Percentiles rank a stretch among this genome's conserved stretches.
Conservation (phyloP, 2,797 vertebrate species). For the Chelmon rostratus region DNA sequence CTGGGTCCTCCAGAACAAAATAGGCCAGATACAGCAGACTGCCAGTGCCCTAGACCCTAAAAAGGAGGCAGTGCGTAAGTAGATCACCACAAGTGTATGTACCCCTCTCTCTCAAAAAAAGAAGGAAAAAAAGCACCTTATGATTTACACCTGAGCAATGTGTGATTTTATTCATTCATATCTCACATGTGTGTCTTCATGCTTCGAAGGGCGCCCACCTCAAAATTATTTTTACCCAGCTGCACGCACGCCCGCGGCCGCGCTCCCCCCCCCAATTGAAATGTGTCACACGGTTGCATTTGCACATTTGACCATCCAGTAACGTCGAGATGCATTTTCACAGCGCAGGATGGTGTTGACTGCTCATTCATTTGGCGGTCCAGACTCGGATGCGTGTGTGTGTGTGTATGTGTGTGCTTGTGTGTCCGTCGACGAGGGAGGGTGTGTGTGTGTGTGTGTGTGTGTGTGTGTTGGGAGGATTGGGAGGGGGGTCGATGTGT, state of each 20-base stretch:
- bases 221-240: conserved; percentile 59
- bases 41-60: conserved; percentile 94
- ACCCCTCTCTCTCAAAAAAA: neutral
- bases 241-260: conserved; percentile 52
- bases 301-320: conserved; percentile 65
- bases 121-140: conserved; percentile 18
- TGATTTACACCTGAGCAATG: conserved; percentile 46
- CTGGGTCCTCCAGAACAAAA: conserved; percentile 94
- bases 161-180: conserved; percentile 61
- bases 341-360: conserved; percentile 54
- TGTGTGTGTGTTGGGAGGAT: conserved; percentile 22
- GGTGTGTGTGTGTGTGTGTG: neutral
- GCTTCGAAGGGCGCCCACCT: conserved; percentile 65
- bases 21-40: conserved; percentile 92
- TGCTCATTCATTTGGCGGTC: conserved; percentile 61
- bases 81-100: conserved; percentile 67
- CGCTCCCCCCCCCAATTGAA: conserved; percentile 62
- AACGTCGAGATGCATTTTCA: conserved; percentile 50
- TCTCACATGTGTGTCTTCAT: conserved; percentile 52
- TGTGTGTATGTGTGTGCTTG: conserved; percentile 17
- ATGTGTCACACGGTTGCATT: conserved; percentile 80
- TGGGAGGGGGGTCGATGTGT: conserved; percentile 39
- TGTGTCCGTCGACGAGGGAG: conserved; percentile 33
- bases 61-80: conserved; percentile 99
- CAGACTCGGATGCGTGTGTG: conserved; percentile 40